phyloP scores from a whole-genome alignment of 2,888 invertebrate genomes.

The Danaus chrysippus region DNA sequence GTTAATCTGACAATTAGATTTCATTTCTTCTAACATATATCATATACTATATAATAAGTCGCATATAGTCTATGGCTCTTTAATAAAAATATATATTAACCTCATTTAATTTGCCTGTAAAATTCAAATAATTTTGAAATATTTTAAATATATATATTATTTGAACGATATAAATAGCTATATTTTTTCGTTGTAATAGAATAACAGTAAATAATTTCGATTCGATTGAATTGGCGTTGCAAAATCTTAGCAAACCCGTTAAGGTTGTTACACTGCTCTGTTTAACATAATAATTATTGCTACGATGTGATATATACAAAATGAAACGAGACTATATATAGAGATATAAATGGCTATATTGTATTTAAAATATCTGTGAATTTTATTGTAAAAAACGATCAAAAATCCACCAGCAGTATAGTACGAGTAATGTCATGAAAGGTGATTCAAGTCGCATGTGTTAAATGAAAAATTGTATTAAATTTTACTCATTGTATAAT shows the following conservation, averaged over 20 bases:
- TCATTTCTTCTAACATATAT: not conserved
- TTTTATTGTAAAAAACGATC: no score
- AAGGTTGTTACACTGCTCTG: not conserved
- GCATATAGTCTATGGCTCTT: no score
- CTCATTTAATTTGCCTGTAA: not conserved
- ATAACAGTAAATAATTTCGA: not conserved
- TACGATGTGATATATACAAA: not conserved
- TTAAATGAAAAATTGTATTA: no score
- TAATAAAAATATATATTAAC: no score
- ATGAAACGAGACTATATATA: no score
- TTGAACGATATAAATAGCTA: no score
- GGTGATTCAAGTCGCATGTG: no score
- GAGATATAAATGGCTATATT: not conserved
- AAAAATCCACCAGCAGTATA: no score
- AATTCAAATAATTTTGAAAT: not conserved
- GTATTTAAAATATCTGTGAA: not conserved
- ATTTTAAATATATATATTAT: not conserved
- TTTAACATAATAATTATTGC: not conserved
- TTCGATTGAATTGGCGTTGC: not conserved
- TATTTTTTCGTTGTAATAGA: no score
- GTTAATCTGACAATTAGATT: not conserved
- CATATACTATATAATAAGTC: not conserved
- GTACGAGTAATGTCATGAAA: no score
- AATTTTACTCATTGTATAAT: no score
- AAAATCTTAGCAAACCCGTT: not conserved